Conservation (phyloP, 2,888 invertebrate species). For the Zaprionus obscuricornis region DNA sequence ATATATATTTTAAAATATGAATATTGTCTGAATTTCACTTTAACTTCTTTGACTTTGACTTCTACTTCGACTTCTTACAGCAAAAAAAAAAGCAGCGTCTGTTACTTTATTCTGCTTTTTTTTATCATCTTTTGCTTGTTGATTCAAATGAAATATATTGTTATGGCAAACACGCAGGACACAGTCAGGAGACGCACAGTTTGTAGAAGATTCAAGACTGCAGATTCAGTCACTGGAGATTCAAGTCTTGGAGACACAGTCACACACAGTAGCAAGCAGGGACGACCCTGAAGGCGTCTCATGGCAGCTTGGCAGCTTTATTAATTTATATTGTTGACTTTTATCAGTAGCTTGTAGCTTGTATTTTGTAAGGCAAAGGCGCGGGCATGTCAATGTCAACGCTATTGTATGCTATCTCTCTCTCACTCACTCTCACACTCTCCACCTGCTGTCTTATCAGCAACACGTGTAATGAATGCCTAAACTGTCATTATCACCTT, state of each 20-base stretch:
- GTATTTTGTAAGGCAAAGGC: too few species aligned
- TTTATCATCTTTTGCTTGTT: slow-evolving; percentile 55
- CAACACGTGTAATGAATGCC: slow-evolving; percentile 79
- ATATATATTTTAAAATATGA: slow-evolving; percentile 70
- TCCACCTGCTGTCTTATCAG: slow-evolving; percentile 63
- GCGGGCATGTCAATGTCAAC: slow-evolving; percentile 66
- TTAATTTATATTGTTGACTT: slow-evolving; percentile 79
- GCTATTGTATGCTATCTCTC: slow-evolving; percentile 18
- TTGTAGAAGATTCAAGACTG: too few species aligned
- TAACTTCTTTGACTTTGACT: slow-evolving; percentile 26
- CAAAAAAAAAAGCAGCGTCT: too few species aligned
- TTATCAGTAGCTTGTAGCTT: slow-evolving; percentile 72
- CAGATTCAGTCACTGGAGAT: too few species aligned
- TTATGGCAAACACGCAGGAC: slow-evolving; percentile 78
- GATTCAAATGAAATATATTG: slow-evolving; percentile 76
- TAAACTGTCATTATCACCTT: slow-evolving; percentile 78
- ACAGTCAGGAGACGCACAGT: not conserved
- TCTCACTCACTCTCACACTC: not conserved
- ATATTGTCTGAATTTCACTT: slow-evolving; percentile 26
- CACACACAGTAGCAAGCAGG: slow-evolving; percentile 1
- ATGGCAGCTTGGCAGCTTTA: slow-evolving; percentile 73
- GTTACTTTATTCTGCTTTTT: not conserved
- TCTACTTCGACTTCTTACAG: slow-evolving; percentile 4
- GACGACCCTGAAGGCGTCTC: slow-evolving; percentile 54
- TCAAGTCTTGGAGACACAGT: too few species aligned